Conservation (phyloP, 2,888 invertebrate genomes). For the Bombyx huttoni region DNA sequence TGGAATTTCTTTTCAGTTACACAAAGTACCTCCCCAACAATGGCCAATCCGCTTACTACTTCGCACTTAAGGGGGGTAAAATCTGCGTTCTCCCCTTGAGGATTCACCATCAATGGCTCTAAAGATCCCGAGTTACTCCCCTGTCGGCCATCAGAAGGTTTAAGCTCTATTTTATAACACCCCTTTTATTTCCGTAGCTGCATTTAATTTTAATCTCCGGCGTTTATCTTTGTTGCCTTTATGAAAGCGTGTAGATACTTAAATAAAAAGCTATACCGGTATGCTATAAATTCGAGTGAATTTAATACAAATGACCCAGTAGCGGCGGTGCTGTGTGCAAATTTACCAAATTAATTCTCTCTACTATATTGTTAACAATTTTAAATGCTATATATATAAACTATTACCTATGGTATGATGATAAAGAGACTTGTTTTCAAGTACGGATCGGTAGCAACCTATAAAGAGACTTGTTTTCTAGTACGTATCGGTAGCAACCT, state of each 20-base stretch:
- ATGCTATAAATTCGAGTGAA: neutral
- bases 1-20: neutral
- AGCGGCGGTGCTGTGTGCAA: neutral
- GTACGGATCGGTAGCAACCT: no score
- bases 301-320: neutral
- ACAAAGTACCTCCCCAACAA: constrained; percentile 2
- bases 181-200: constrained; percentile 12
- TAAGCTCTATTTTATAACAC: constrained; percentile 17
- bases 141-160: constrained; percentile 19
- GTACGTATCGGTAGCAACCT: no score
- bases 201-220: constrained; percentile 12
- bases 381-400: neutral
- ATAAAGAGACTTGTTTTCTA: no score
- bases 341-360: neutral
- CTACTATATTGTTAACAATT: neutral
- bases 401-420: no score
- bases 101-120: neutral
- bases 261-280: neutral
- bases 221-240: neutral
- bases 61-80: neutral
- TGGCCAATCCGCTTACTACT: constrained; percentile 3
- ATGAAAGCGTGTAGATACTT: neutral
- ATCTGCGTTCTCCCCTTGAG: neutral
- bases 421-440: no score
- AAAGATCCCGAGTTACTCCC: constrained; percentile 17